Conservation (phyloP, 2,888 invertebrate genomes). For the Crocallis elinguaria region DNA sequence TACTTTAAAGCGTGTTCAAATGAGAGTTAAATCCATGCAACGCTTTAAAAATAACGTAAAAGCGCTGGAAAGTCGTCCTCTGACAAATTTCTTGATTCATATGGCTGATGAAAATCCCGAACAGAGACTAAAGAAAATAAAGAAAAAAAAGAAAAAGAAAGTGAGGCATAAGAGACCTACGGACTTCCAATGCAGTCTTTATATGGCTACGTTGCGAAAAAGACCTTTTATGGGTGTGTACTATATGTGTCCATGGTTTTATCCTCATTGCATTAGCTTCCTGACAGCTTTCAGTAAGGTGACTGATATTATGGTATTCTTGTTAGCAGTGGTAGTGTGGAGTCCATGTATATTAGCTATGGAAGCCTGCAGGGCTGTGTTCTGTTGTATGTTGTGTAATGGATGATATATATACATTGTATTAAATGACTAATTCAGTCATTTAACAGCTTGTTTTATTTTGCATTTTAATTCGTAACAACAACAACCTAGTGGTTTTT, state of each 20-base stretch:
- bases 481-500: too few relatives aligned
- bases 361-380: slow-evolving; percentile 47
- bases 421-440: background rate
- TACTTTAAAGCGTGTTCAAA: slow-evolving; percentile 40
- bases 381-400: slow-evolving; percentile 31
- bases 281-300: slow-evolving; percentile 52
- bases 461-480: too few relatives aligned
- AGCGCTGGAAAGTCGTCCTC: slow-evolving; percentile 38
- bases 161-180: slow-evolving; percentile 24
- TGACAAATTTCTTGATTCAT: slow-evolving; percentile 42
- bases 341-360: slow-evolving; percentile 59
- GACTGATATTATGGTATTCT: slow-evolving; percentile 50
- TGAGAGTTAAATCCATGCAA: slow-evolving; percentile 36
- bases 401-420: background rate
- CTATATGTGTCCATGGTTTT: slow-evolving; percentile 57
- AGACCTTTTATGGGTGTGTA: slow-evolving; percentile 52
- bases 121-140: slow-evolving; percentile 25
- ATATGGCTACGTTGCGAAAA: slow-evolving; percentile 53
- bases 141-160: slow-evolving; percentile 5
- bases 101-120: slow-evolving; percentile 41
- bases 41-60: slow-evolving; percentile 21
- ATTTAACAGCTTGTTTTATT: too few relatives aligned
- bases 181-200: slow-evolving; percentile 53
- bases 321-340: slow-evolving; percentile 61
- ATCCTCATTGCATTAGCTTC: slow-evolving; percentile 55